Conservation (phyloP, 2,113 vertebrate species). For the Xenotilapia longispinis region DNA sequence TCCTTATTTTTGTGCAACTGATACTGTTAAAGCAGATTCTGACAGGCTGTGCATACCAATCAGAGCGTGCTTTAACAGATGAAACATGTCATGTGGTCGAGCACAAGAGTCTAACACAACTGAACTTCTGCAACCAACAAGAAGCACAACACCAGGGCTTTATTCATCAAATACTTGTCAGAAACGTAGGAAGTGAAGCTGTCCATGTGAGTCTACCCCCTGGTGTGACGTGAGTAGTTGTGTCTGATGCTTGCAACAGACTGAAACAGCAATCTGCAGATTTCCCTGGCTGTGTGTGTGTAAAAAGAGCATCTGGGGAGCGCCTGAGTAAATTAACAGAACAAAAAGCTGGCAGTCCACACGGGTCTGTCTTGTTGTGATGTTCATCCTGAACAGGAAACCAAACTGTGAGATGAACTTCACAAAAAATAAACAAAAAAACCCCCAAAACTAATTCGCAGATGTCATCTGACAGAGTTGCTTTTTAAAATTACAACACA, state of each 20-base stretch:
- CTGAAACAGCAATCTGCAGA: neutral
- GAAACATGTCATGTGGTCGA: neutral
- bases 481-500: neutral
- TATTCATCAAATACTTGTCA: neutral
- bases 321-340: neutral
- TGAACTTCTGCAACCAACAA: neutral
- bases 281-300: neutral
- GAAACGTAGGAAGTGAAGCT: neutral
- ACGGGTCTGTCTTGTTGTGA: neutral
- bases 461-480: neutral
- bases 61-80: neutral
- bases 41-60: neutral
- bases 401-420: neutral
- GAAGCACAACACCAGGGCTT: neutral
- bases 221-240: neutral
- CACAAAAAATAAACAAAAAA: neutral
- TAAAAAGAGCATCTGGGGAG: neutral
- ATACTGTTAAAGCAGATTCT: neutral
- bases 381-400: neutral
- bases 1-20: neutral
- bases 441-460: rapidly evolving
- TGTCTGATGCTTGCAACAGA: neutral
- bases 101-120: neutral
- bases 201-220: neutral
- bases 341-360: neutral